Percentiles rank a stretch among this genome's conserved stretches.
Evolutionary conservation across 2,113 vertebrate genomes (phyloP).

Genomic region (Erinaceus europaeus): DNA sequence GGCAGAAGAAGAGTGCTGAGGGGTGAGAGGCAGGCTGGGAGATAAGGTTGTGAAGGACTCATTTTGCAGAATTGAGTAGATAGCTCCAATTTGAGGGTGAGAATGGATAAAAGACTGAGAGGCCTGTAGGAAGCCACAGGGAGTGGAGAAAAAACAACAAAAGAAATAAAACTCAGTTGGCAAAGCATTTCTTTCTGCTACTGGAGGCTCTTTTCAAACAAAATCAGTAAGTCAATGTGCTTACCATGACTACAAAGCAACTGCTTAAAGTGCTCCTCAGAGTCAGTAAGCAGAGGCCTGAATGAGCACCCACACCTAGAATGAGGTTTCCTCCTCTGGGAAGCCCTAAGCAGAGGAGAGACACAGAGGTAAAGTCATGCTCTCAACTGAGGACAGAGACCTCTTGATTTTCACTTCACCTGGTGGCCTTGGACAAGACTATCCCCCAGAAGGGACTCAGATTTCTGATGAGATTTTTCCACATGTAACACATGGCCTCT

Average conservation of each 20-base stretch:
- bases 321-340: accelerated
- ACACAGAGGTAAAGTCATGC: neutral
- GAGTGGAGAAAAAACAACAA: neutral
- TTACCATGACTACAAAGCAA: slow-evolving; percentile 12
- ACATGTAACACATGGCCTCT: neutral
- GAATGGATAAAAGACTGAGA: neutral
- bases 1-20: neutral
- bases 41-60: neutral
- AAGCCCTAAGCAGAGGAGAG: neutral
- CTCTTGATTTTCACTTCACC: neutral
- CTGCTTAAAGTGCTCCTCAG: neutral
- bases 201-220: slow-evolving; percentile 40
- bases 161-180: slow-evolving; percentile 51
- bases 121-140: neutral
- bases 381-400: neutral
- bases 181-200: slow-evolving; percentile 38
- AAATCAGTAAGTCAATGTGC: slow-evolving; percentile 49
- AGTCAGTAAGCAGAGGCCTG: neutral
- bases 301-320: neutral
- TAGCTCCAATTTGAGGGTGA: neutral
- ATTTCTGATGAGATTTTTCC: too few species aligned
- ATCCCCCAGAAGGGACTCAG: accelerated
- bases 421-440: neutral
- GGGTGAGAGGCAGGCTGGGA: neutral
- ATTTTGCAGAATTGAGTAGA: neutral